Evolutionary conservation across 1,140 invertebrate species (phyloP), one percentile per base, ranked within the genome.

Genomic region (Drosophila gunungcola): DNA sequence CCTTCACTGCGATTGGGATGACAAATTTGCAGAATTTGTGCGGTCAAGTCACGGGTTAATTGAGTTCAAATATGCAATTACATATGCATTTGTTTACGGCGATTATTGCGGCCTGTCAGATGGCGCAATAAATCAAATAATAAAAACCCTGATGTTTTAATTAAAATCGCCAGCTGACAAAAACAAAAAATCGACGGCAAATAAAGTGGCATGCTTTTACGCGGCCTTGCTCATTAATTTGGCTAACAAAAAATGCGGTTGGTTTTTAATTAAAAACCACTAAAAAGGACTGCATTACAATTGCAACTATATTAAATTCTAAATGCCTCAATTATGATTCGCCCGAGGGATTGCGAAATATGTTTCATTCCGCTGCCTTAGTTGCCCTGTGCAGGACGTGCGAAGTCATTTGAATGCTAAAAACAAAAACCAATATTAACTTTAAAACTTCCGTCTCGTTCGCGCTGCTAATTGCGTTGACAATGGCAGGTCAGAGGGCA

Each of bases 41-140:
- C 60, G 80, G 62, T 64, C 75, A 67, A 68, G 64, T 56, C 58
- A 54, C 54, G 73, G 55, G 73, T 84, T 84, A 84, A 84, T 84
- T 84, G 81, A 84, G 81, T 80, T 84, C 77, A 84, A 84, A 84
- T 85, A 84, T 80, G 81, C 81, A 85, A 80, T 84, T 80, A 80
- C 67, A 82, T 67, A 85, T 80, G 72, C 67, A 73, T 84, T 80
- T 80, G 72, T 76, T 76, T 73, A 49, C 45, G 55, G 53, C 78
- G 41, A 62, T 60, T 81, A 80, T 57, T 73, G 61, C 38, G 51
- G 52, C 34, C 32, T 61, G 54, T 73, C 74, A 65, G 46, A 55
- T 25, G 42, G 39, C 42, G 36, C 62, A 72, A 86, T 85, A 86
- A 86, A 86, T 85, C 82, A 81, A 78, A 81, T 78, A 78, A 81